These are phyloP conservation scores for Hyposmocoma kahamanoa DNA, from an alignment of 1,140 invertebrate genomes.

Conservation along the genomic window DNA sequence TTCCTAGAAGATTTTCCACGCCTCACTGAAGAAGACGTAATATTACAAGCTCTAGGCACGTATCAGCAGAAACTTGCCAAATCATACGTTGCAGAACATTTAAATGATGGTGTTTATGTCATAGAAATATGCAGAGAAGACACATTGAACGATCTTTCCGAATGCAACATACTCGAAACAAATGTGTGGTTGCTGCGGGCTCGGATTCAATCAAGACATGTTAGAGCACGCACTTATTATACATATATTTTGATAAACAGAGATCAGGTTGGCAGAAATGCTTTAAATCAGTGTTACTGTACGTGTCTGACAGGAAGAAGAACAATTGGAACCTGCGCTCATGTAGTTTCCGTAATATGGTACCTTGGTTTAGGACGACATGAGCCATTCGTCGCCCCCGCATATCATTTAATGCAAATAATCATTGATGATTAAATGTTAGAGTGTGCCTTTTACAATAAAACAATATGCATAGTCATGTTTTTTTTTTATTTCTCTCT, in stretches of 20 bases:
- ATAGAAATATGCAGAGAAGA: background rate
- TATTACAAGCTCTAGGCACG: background rate
- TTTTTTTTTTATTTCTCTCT: no score
- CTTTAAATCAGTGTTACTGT: background rate
- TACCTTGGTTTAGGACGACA: background rate
- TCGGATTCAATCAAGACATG: background rate
- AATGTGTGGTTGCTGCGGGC: background rate
- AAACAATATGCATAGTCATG: no score
- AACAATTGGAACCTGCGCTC: constrained; percentile 2
- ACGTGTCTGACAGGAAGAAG: background rate
- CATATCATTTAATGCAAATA: no score
- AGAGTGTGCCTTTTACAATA: no score
- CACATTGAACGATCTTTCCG: background rate
- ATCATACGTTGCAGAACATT: background rate
- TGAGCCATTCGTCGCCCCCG: no score
- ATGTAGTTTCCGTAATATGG: background rate
- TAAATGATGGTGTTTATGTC: background rate
- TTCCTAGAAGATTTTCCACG: background rate
- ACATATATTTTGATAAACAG: background rate
- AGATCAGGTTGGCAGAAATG: background rate
- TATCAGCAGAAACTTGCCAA: background rate
- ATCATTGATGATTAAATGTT: no score
- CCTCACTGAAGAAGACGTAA: background rate
- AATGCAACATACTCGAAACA: background rate
- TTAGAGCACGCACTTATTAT: background rate